These are phyloP conservation scores for Tapirus indicus DNA, from an alignment of 2,797 vertebrate species.

Conservation along the genomic window DNA sequence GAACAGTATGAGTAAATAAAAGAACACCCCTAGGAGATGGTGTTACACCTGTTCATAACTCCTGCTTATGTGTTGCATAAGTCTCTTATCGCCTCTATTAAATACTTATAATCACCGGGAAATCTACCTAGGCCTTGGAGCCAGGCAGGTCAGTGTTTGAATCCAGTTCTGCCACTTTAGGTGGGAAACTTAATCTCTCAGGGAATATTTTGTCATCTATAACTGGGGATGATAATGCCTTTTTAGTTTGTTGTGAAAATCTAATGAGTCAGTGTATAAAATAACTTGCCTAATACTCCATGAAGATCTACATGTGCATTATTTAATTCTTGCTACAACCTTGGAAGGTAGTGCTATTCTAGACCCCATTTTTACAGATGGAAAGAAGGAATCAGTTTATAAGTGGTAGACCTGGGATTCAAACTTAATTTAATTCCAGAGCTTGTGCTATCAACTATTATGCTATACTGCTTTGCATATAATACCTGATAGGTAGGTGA, in stretches of 20 bases:
- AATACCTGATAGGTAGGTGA: neutral
- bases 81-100: neutral
- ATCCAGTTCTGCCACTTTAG: neutral
- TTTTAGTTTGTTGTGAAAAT: slow-evolving; percentile 55
- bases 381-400: neutral
- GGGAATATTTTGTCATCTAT: slow-evolving; percentile 1
- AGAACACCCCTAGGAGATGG: neutral
- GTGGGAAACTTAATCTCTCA: neutral
- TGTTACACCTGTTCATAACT: neutral
- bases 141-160: slow-evolving; percentile 8
- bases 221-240: neutral
- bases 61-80: neutral
- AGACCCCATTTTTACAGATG: neutral
- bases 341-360: neutral
- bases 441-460: neutral
- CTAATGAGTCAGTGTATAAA: neutral
- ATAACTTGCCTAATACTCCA: neutral
- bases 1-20: neutral
- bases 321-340: neutral
- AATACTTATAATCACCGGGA: neutral
- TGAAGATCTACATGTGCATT: neutral
- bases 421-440: neutral
- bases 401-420: neutral
- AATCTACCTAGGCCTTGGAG: neutral
- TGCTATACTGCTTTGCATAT: neutral